These are phyloP conservation scores for Corythucha ciliata DNA, from an alignment of 2,888 invertebrate genomes.

Conservation along the genomic window DNA sequence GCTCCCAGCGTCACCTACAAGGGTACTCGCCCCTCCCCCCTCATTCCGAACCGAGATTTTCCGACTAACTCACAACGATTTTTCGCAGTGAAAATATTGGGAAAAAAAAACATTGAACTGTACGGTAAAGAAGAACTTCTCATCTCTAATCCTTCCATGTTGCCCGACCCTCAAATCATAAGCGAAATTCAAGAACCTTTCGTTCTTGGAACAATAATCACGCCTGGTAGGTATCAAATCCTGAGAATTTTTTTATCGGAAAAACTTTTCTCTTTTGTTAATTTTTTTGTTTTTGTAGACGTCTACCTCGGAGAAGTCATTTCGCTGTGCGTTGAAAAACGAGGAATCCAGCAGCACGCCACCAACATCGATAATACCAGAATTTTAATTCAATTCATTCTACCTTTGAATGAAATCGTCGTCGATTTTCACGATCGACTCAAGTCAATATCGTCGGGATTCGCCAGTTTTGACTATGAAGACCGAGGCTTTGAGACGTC, in stretches of 20 bases:
- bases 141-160: slow-evolving; percentile 64
- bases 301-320: slow-evolving; percentile 61
- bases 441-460: slow-evolving; percentile 85
- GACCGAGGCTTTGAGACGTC: slow-evolving; percentile 72
- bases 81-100: too few relatives aligned
- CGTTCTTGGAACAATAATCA: slow-evolving; percentile 80
- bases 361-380: slow-evolving; percentile 72
- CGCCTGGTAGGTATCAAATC: too few relatives aligned
- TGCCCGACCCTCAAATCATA: slow-evolving; percentile 59
- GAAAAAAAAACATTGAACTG: slow-evolving; percentile 55
- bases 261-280: neutral
- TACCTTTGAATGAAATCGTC: slow-evolving; percentile 89
- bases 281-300: slow-evolving; percentile 40
- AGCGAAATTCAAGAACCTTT: slow-evolving; percentile 76
- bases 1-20: slow-evolving; percentile 81
- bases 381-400: slow-evolving; percentile 67
- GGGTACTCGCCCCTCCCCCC: too few relatives aligned
- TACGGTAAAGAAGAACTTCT: slow-evolving; percentile 51
- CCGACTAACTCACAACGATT: too few relatives aligned
- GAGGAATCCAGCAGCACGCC: slow-evolving; percentile 60
- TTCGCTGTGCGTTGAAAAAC: slow-evolving; percentile 61
- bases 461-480: slow-evolving; percentile 91
- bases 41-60: too few relatives aligned
- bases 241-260: neutral
- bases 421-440: slow-evolving; percentile 89